Percentiles rank a stretch among this genome's conserved stretches.
Evolutionary conservation across 2,113 vertebrate species (phyloP).

Genomic region (Nyctereutes procyonoides): DNA sequence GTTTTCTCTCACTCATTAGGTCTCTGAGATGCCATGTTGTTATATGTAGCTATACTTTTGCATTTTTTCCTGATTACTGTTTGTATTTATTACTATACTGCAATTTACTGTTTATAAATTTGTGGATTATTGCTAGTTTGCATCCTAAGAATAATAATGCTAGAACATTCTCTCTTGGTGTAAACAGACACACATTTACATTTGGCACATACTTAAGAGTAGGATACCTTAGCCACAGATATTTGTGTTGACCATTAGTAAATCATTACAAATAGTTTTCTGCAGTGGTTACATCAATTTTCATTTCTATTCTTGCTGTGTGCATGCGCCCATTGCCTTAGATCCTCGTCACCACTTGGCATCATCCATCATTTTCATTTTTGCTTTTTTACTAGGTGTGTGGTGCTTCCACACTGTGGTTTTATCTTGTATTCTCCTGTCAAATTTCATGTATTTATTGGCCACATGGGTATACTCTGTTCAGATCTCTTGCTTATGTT

Average conservation of each 20-base stretch:
- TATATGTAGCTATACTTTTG: neutral
- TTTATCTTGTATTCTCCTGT: neutral
- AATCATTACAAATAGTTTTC: neutral
- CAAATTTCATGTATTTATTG: neutral
- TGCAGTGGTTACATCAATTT: too few relatives aligned
- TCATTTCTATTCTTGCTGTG: neutral
- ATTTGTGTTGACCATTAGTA: neutral
- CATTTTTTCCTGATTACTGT: neutral
- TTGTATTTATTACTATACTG: neutral
- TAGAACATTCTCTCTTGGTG: neutral
- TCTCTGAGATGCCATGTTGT: neutral
- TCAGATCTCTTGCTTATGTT: neutral
- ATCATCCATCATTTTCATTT: too few relatives aligned
- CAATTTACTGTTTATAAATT: neutral
- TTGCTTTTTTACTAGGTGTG: neutral
- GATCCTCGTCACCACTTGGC: too few relatives aligned
- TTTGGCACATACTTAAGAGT: neutral
- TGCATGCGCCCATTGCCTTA: rapidly evolving
- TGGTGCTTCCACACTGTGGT: neutral
- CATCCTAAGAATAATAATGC: neutral
- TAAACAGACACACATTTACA: neutral
- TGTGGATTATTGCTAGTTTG: neutral
- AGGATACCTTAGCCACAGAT: neutral
- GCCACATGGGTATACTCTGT: neutral
- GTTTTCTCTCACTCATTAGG: neutral